phyloP scores from a whole-genome alignment of 2,113 vertebrate species.

The Nerophis ophidion region DNA sequence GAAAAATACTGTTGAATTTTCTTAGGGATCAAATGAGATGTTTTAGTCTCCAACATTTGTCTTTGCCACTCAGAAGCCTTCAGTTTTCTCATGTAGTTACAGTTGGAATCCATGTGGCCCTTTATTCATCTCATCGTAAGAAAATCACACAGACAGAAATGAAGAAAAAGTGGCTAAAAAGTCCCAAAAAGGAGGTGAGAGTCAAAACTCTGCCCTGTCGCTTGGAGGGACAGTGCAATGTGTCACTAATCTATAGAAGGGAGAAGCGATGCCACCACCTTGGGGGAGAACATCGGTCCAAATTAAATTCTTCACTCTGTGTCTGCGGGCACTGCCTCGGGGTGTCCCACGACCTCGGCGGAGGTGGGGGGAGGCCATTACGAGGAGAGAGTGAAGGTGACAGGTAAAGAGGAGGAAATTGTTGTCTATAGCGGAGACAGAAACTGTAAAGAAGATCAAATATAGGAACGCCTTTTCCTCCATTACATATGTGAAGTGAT shows the following conservation, averaged over 20 bases:
- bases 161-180: conserved; percentile 13
- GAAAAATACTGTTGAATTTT: background rate
- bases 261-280: conserved; percentile 31
- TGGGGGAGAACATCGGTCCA: conserved; percentile 41
- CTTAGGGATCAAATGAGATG: background rate
- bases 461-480: no score
- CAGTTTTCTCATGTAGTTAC: conserved; percentile 9
- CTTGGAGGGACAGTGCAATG: conserved; percentile 29
- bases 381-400: background rate
- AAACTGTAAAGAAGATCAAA: background rate
- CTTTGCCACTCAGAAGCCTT: conserved; percentile 14
- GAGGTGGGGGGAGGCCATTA: background rate
- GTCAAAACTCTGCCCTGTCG: conserved; percentile 15
- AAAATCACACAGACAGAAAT: conserved; percentile 24
- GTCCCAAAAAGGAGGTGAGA: conserved; percentile 28
- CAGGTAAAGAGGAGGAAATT: background rate
- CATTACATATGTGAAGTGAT: no score
- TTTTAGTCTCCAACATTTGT: conserved; percentile 14
- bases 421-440: background rate
- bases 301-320: conserved; percentile 46
- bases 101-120: conserved; percentile 14
- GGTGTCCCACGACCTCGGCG: conserved; percentile 38
- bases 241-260: conserved; percentile 41
- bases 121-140: conserved; percentile 26
- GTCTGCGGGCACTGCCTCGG: conserved; percentile 26